Evolutionary conservation across 1,140 invertebrate genomes (phyloP), one percentile per base, ranked within the genome.

Genomic region (Listronotus oregonensis): DNA sequence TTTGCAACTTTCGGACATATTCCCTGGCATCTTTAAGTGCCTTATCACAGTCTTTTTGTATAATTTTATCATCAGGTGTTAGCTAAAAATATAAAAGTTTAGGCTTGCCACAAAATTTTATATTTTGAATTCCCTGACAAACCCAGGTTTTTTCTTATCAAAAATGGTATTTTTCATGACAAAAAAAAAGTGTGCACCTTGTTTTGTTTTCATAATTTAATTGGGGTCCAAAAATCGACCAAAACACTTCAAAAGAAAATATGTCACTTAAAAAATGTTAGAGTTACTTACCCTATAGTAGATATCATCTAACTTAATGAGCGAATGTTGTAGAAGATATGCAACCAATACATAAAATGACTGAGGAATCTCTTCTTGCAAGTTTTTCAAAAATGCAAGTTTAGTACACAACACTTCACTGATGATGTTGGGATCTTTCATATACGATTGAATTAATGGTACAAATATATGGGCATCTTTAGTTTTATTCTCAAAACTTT

Each of bases 321-420:
- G 87, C 52, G 86, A 82, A 80, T 97, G 86, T 78, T 96, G 93
- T 10, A 99, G 78, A 70, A 99, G 85, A 49, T 97, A 80, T 31
- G 96, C 96, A 64, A 94, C 91, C 1, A 98, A 84, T 76, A 88
- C 87, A 81, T 95, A 97, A 6, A 98, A 81, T 7, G 92, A 91
- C 54, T 86, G 85, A 9, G 94, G 92, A 11, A 92, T 93, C 21
- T 84, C 80, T 57, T 85, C 84, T 49, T 87, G 83, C 27, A 56
- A 77, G 61, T 81, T 77, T 77, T 87, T 85, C 75, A 89, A 87
- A 78, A 91, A 91, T 69, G 89, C 88, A 64, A 95, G 94, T 81
- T 98, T 98, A 77, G 98, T 97, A 46, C 94, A 95, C 42, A 99
- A 82, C 51, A 99, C 91, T 80, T 99, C 95, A 72, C 92, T 94